Evolutionary conservation across 2,113 vertebrate species (phyloP), one percentile per base, ranked within the genome.

Genomic region (Hemiscyllium ocellatum): DNA sequence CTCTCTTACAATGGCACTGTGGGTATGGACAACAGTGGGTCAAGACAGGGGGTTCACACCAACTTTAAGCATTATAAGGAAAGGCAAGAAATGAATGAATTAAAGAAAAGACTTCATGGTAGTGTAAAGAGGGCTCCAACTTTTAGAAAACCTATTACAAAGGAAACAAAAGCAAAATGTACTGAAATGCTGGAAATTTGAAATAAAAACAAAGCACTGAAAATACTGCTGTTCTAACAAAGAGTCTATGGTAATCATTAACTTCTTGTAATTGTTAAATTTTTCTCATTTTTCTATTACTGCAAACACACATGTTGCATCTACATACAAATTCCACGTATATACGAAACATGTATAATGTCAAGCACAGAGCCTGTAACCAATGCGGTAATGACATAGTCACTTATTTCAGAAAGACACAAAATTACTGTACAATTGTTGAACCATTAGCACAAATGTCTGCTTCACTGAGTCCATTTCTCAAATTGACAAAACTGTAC

Each of bases 391-490:
- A 19, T 20, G 61, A 37, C 33, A 68, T 52, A 52, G 85, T 2
- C 10, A 52, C 42, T 93, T 66, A 93, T 37, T 65, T 68, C 61
- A 66, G 61, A 19, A 93, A 93, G 68, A 66, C 61, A 93, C 56
- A 87, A 52, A 87, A 93, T 68, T 66, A 93, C 90, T 93, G 61
- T 93, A 37, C 50, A 90, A 90, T 61, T n/a, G 66, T 33, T 66
- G 65, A 29, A 52, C 78, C 78, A 17, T 56, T 96, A 96, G 96
- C 96, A 97, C 97, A 97, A 96, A 66, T 96, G 96, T 95, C 96
- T 96, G 12, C 96, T 97, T 96, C 96, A 86, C 96, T 95, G 96
- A 96, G 96, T 95, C 94, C 80, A 96, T 66, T 42, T 68, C 61
- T 94, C 56, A 94, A 94, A 94, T 19, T 69, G 91, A 26, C 4